Conservation (phyloP, 2,113 vertebrate genomes). For the Campylomormyrus numenius region DNA sequence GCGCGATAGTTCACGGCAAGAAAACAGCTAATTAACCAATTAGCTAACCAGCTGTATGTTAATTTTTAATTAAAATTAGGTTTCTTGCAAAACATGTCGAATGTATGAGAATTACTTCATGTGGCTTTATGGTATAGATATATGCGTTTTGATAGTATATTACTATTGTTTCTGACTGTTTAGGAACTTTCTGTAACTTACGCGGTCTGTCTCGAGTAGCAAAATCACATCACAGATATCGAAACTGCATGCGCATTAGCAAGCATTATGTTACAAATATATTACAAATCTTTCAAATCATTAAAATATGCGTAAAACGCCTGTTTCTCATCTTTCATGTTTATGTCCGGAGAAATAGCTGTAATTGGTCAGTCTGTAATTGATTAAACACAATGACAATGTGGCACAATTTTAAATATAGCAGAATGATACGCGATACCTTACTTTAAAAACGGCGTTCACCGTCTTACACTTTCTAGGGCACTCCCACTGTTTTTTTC, state of each 20-base stretch:
- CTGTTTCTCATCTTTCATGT: background rate
- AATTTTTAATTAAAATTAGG: background rate
- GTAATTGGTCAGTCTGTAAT: background rate
- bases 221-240: background rate
- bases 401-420: background rate
- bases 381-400: background rate
- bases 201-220: background rate
- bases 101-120: background rate
- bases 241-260: background rate
- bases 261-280: background rate
- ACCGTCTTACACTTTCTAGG: background rate
- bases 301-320: background rate
- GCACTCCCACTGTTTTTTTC: background rate
- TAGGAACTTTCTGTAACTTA: background rate
- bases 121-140: background rate
- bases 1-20: background rate
- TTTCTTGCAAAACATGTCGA: background rate
- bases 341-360: background rate
- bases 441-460: background rate
- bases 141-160: background rate
- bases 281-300: background rate
- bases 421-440: background rate
- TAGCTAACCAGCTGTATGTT: background rate
- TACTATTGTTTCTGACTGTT: background rate
- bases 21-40: background rate